These are phyloP conservation scores for Gymnobelideus leadbeateri DNA, from an alignment of 2,113 vertebrate species.

Conservation along the genomic window DNA sequence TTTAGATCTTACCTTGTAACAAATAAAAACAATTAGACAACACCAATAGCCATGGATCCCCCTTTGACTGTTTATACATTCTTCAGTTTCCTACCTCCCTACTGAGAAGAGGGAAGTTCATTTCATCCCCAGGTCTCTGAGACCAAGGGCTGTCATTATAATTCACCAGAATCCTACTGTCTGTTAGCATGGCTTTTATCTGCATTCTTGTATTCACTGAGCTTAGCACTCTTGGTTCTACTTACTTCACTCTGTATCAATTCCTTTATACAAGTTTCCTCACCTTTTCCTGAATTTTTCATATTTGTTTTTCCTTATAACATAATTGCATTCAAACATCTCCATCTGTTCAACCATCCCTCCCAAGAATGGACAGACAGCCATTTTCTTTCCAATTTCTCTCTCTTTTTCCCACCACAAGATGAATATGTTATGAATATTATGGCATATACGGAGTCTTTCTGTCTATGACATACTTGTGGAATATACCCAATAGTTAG, in stretches of 20 bases:
- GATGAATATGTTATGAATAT: background rate
- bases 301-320: background rate
- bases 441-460: background rate
- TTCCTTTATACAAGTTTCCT: background rate
- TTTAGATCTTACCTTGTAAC: background rate
- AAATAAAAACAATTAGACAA: background rate
- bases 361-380: background rate
- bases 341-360: background rate
- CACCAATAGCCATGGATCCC: background rate
- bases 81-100: background rate
- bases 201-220: background rate
- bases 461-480: background rate
- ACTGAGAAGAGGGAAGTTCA: background rate
- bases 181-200: background rate
- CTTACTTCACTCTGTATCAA: background rate
- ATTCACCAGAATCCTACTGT: background rate
- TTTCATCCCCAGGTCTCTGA: background rate
- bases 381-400: background rate
- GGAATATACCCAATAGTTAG: background rate
- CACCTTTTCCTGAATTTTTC: background rate
- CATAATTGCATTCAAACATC: background rate
- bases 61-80: background rate
- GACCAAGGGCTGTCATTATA: background rate
- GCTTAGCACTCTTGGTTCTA: background rate
- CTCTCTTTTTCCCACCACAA: background rate